phyloP scores from a whole-genome alignment of 2,888 invertebrate genomes.

The Melipona beecheii region DNA sequence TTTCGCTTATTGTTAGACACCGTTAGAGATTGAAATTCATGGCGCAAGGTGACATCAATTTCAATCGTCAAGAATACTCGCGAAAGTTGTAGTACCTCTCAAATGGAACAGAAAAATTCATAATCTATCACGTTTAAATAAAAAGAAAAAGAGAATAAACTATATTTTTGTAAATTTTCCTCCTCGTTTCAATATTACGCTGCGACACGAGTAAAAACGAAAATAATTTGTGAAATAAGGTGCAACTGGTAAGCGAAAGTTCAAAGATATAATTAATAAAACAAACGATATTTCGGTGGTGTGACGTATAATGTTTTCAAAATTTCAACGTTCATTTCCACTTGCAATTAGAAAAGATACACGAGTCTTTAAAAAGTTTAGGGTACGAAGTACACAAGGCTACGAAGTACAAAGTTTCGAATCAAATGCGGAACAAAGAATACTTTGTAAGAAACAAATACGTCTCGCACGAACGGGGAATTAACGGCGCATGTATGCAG shows the following conservation, averaged over 20 bases:
- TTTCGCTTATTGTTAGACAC: slow-evolving; percentile 39
- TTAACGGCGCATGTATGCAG: slow-evolving; percentile 1
- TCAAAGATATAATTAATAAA: too few species aligned
- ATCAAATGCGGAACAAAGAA: background rate
- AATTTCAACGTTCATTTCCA: too few species aligned
- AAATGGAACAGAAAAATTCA: background rate
- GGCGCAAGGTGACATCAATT: slow-evolving; percentile 31
- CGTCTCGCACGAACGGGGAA: background rate
- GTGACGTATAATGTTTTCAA: too few species aligned
- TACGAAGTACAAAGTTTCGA: background rate
- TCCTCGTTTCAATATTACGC: too few species aligned
- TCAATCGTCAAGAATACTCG: slow-evolving; percentile 20
- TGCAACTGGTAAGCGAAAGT: too few species aligned
- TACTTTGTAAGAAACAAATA: slow-evolving; percentile 19
- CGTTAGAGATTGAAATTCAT: slow-evolving; percentile 41
- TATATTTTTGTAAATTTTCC: too few species aligned
- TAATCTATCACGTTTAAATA: background rate
- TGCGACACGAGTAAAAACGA: too few species aligned
- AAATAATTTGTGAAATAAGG: too few species aligned
- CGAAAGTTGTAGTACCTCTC: background rate
- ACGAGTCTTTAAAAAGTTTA: background rate
- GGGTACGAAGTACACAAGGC: background rate
- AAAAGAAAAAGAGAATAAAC: background rate
- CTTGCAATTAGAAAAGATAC: background rate
- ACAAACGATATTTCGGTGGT: too few species aligned